Evolutionary conservation across 1,140 invertebrate species (phyloP).

Genomic region (Brachionus rotundiformis): DNA sequence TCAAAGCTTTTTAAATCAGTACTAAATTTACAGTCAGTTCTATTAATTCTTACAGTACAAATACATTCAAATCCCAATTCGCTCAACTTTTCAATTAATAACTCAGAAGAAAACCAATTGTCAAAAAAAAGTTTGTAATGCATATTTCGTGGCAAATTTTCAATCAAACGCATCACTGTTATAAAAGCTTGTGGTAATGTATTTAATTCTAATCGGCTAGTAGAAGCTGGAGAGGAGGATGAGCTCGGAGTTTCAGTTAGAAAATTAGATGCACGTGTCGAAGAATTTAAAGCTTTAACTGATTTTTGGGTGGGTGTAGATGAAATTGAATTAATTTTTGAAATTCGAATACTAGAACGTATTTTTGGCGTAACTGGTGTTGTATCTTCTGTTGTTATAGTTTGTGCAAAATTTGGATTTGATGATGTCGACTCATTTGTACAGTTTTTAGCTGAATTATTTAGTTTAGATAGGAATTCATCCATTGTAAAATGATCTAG

Average conservation of each 20-base stretch:
- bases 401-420: conserved; percentile 23
- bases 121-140: conserved; percentile 61
- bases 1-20: conserved; percentile 55
- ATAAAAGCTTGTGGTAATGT: conserved; percentile 22
- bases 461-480: conserved; percentile 26
- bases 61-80: conserved; percentile 57
- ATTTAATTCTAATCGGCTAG: conserved; percentile 27
- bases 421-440: conserved; percentile 16
- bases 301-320: conserved; percentile 29
- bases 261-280: neutral
- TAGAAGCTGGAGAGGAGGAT: conserved; percentile 20
- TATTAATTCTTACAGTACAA: conserved; percentile 58
- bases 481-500: conserved; percentile 35
- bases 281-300: conserved; percentile 28
- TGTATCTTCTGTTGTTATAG: neutral
- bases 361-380: conserved; percentile 37
- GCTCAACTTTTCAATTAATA: conserved; percentile 53
- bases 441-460: conserved; percentile 25
- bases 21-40: conserved; percentile 52
- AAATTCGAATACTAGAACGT: conserved; percentile 37
- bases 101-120: conserved; percentile 58
- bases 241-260: neutral
- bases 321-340: conserved; percentile 38
- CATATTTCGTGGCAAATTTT: conserved; percentile 57
- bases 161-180: conserved; percentile 57